Percentiles rank a stretch among this genome's conserved stretches.
phyloP scores from a whole-genome alignment of 2,797 vertebrate genomes.

The Cryptoblepharus egeriae region DNA sequence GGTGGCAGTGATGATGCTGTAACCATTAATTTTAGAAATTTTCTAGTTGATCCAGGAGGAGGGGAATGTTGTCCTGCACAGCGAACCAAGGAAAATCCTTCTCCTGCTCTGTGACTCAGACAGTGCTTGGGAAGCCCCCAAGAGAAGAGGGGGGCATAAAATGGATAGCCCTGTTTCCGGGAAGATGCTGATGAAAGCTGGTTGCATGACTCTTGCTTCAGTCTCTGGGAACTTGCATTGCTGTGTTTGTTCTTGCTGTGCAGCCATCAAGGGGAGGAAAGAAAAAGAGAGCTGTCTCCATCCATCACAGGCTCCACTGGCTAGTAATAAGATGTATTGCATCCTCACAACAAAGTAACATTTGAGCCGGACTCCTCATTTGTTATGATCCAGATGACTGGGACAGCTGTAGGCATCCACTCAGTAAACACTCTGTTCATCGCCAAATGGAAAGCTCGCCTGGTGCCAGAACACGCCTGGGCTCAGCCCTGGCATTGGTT shows the following conservation, averaged over 20 bases:
- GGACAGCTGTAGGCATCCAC: conserved; percentile 54
- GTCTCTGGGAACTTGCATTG: not conserved
- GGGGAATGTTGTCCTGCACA: too few species aligned
- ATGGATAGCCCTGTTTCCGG: not conserved
- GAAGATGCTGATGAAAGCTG: not conserved
- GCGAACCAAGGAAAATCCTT: too few species aligned
- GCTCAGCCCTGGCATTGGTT: not conserved
- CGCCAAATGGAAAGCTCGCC: conserved; percentile 37
- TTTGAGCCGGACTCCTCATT: conserved; percentile 58
- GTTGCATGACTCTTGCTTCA: not conserved
- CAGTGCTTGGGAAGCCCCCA: too few species aligned
- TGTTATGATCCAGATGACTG: conserved; percentile 54
- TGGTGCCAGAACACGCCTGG: rapidly evolving
- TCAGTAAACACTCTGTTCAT: conserved; percentile 55
- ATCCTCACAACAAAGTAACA: conserved; percentile 55
- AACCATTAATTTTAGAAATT: too few species aligned
- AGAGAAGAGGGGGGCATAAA: not conserved
- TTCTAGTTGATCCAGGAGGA: too few species aligned
- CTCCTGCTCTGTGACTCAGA: too few species aligned
- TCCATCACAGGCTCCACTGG: conserved; percentile 56
- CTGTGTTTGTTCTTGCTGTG: conserved; percentile 40
- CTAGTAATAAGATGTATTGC: conserved; percentile 62
- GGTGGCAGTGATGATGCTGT: too few species aligned
- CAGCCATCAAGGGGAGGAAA: conserved; percentile 42
- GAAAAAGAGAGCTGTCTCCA: conserved; percentile 44